Percentiles rank a stretch among this genome's conserved stretches.
Evolutionary conservation across 2,888 invertebrate genomes (phyloP).

Genomic region (Acleris cristana): DNA sequence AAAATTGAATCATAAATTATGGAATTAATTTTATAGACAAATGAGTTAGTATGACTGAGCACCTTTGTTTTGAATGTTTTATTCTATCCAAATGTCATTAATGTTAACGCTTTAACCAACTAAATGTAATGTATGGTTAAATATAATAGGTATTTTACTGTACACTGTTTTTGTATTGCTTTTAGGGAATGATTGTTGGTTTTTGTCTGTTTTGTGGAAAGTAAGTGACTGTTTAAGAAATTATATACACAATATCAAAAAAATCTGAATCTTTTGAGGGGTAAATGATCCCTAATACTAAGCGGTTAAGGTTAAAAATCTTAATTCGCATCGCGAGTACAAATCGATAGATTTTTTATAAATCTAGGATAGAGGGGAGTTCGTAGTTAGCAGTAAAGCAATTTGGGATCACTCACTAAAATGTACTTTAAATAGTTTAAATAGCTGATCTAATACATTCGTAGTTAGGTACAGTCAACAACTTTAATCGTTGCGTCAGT

Average conservation of each 20-base stretch:
- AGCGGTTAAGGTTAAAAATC: conserved; percentile 6
- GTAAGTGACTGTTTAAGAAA: conserved; percentile 24
- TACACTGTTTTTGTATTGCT: conserved; percentile 25
- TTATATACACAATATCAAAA: not conserved
- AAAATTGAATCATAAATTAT: conserved; percentile 2
- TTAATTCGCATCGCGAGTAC: conserved; percentile 28
- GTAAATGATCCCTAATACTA: not conserved
- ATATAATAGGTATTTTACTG: conserved; percentile 19
- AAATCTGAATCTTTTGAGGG: no score
- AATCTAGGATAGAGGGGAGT: not conserved
- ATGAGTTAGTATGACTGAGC: conserved; percentile 26
- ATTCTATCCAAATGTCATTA: conserved; percentile 14
- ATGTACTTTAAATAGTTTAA: not conserved
- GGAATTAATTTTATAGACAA: conserved; percentile 23
- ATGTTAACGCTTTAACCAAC: conserved; percentile 12
- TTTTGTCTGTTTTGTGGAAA: conserved; percentile 19
- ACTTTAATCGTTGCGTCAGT: no score
- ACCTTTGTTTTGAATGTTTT: conserved; percentile 28
- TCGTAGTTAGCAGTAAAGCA: conserved; percentile 20
- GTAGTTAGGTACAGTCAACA: no score
- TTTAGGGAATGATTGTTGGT: conserved; percentile 17
- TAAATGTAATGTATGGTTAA: conserved; percentile 10
- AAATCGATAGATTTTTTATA: conserved; percentile 34
- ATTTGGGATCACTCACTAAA: conserved; percentile 10
- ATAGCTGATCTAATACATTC: no score